Base-by-base conservation (phyloP, 2,888 invertebrate genomes). In the Sepiola atlantica region DNA sequence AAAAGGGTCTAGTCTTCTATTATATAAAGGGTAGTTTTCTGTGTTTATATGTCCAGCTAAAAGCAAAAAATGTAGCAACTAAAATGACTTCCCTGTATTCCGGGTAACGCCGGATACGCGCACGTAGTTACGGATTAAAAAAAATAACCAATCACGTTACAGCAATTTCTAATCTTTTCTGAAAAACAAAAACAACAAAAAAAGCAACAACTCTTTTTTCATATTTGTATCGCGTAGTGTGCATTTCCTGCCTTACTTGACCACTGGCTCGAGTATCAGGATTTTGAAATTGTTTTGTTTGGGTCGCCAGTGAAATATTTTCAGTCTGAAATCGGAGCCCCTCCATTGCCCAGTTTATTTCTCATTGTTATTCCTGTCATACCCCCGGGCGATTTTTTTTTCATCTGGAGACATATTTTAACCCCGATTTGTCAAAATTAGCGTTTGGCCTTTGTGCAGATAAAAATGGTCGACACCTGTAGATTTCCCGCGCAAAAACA, bases 351-450 rank as follows among this genome's bases (percentile, higher is more conserved):
- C 16, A 14, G 0, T 77, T 77, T 16, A n/a, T n/a, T 77, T n/a
- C 77, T 16, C 32, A 77, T 77, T 77, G n/a, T n/a, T 77, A 77
- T 77, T 77, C 32, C 77, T 77, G 77, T 77, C 77, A 32, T 12
- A n/a, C n/a, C n/a, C 32, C 3, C n/a, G n/a, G 28, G 28, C n/a
- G 14, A 12, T 32, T 77, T 32, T 77, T 28, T 61, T 61, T 61
- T 61, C 61, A 24, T 21, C 4, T 24, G n/a, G 32, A 77, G 77
- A 77, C n/a, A 61, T 61, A 61, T 61, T 61, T 10, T 24, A 61
- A 61, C 32, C 77, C n/a, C 77, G 77, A 77, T 77, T 77, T 77
- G 77, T 77, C 77, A 77, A n/a, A n/a, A 77, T 77, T 77, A 77
- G 8, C n/a, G 8, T 10, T n/a, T 77, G 77, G 10, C 10, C n/a